A percentile compares a stretch with the other conserved stretches of the same genome.
phyloP scores from a whole-genome alignment of 2,888 invertebrate genomes.

The Drosophila niveifrons region DNA sequence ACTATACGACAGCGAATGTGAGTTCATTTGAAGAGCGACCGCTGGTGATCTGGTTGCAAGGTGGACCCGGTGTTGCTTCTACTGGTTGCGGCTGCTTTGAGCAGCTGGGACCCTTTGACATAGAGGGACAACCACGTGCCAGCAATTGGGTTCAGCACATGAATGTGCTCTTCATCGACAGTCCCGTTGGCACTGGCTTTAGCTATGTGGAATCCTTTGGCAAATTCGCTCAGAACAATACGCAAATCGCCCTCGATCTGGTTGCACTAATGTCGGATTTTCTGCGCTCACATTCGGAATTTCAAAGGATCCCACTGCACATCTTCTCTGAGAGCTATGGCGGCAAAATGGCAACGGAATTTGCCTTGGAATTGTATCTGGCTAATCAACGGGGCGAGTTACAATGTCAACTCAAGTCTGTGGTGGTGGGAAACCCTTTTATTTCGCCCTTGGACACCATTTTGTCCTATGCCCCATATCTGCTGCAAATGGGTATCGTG shows the following conservation, averaged over 20 bases:
- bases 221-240: conserved; percentile 87
- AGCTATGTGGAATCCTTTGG: conserved; percentile 89
- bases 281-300: conserved; percentile 88
- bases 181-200: conserved; percentile 95
- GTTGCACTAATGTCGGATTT: conserved; percentile 89
- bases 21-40: conserved; percentile 88
- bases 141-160: conserved; percentile 91
- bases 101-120: conserved; percentile 91
- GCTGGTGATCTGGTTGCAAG: conserved; percentile 93
- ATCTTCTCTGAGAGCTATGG: conserved; percentile 96
- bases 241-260: conserved; percentile 90
- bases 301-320: conserved; percentile 90
- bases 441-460: conserved; percentile 94
- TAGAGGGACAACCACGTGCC: conserved; percentile 88
- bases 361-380: conserved; percentile 87
- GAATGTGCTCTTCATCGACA: conserved; percentile 94
- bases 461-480: conserved; percentile 92
- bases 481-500: conserved; percentile 90
- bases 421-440: conserved; percentile 95
- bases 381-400: conserved; percentile 88
- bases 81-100: conserved; percentile 93
- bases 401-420: conserved; percentile 90
- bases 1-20: conserved; percentile 89
- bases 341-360: conserved; percentile 95
- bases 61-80: conserved; percentile 92